Percentiles rank a stretch among this genome's conserved stretches.
Evolutionary conservation across 2,797 vertebrate genomes (phyloP).

Genomic region (Pseudocheirus occidentalis): DNA sequence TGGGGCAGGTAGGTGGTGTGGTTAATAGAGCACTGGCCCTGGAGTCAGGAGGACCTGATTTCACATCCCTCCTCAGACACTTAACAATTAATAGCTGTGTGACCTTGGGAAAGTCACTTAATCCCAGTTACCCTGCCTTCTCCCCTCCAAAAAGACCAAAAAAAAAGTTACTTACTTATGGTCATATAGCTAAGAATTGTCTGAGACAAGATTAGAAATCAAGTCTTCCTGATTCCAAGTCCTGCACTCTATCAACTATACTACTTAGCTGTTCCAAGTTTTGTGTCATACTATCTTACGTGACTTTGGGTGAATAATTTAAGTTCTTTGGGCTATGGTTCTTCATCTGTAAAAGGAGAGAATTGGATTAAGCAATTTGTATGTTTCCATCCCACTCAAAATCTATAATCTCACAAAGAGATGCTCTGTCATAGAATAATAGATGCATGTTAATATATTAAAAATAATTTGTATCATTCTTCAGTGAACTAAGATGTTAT

Average conservation of each 20-base stretch:
- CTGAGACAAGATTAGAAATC: not conserved
- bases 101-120: too few species aligned
- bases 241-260: not conserved
- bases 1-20: not conserved
- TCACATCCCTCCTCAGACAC: too few species aligned
- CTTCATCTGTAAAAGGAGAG: not conserved
- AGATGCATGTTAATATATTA: not conserved
- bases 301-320: not conserved
- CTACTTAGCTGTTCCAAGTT: not conserved
- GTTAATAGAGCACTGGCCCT: too few species aligned
- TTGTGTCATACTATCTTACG: not conserved
- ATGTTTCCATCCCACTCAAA: not conserved
- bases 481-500: not conserved
- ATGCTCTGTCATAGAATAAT: not conserved
- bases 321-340: not conserved
- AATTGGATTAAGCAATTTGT: not conserved
- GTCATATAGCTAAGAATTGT: not conserved
- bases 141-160: too few species aligned
- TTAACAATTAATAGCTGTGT: too few species aligned
- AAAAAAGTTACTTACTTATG: not conserved
- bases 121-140: too few species aligned
- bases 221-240: not conserved
- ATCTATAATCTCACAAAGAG: not conserved
- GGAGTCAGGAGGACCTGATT: too few species aligned
- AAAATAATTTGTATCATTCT: not conserved